These are phyloP conservation scores for Caenorhabditis wallacei DNA, from an alignment of 2,888 invertebrate genomes.

Conservation along the genomic window DNA sequence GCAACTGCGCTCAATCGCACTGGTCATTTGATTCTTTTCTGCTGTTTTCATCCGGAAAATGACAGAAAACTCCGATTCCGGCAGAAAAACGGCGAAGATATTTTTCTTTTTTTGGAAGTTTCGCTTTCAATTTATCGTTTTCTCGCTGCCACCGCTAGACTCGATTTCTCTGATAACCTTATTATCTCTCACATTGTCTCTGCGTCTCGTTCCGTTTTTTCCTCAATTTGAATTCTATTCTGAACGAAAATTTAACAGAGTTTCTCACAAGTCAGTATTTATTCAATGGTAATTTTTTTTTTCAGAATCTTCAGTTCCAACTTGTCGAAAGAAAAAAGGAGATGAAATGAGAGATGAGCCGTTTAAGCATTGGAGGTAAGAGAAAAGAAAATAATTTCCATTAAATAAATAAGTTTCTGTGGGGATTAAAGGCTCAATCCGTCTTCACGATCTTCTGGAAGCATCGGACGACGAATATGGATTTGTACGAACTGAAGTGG, in stretches of 20 bases:
- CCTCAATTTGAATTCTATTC: neutral
- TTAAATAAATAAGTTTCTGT: neutral
- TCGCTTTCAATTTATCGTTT: conserved; percentile 25
- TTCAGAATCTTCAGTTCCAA: conserved; percentile 4
- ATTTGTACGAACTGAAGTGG: conserved; percentile 62
- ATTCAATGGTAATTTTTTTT: neutral
- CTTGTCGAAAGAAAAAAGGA: neutral
- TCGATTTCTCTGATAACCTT: conserved; percentile 35
- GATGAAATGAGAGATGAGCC: conserved; percentile 54
- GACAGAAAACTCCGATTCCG: conserved; percentile 18
- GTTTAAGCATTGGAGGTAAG: conserved; percentile 60
- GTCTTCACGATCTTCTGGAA: conserved; percentile 72
- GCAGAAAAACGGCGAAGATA: conserved; percentile 2
- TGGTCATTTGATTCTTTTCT: conserved; percentile 53
- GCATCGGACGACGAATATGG: conserved; percentile 73
- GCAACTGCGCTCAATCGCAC: conserved; percentile 44
- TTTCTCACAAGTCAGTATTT: neutral
- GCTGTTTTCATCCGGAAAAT: conserved; percentile 38
- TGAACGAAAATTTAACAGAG: neutral
- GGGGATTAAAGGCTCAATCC: conserved; percentile 66
- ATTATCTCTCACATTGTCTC: conserved; percentile 39
- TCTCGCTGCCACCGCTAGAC: conserved; percentile 6
- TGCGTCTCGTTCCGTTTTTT: conserved; percentile 26
- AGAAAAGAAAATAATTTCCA: neutral
- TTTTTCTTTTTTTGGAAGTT: conserved; percentile 11